A percentile compares a stretch with the other conserved stretches of the same genome.
phyloP scores from a whole-genome alignment of 2,888 invertebrate genomes.

The Lampropteryx suffumata region DNA sequence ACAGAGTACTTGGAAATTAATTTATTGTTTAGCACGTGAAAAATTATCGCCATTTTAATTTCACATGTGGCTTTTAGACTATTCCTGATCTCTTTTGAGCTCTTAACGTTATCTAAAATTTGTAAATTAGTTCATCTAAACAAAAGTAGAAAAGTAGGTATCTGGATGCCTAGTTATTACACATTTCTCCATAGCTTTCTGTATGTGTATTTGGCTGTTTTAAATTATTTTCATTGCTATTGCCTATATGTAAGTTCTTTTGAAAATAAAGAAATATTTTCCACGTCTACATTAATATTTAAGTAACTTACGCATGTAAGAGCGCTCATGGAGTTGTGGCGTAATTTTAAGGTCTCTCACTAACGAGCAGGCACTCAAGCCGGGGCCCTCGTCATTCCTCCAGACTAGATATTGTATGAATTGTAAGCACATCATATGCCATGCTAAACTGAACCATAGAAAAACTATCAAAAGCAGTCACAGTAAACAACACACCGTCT shows the following conservation, averaged over 20 bases:
- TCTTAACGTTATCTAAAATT: not conserved
- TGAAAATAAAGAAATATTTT: conserved; percentile 37
- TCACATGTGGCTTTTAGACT: not conserved
- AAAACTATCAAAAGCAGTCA: conserved; percentile 4
- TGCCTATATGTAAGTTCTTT: no score
- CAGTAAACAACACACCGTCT: not conserved
- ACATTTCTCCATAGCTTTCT: not conserved
- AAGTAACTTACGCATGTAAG: conserved; percentile 64
- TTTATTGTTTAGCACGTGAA: conserved; percentile 26
- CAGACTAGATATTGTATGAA: conserved; percentile 69
- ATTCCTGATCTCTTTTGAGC: not conserved
- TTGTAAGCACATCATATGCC: conserved; percentile 63
- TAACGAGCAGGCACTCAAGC: conserved; percentile 74
- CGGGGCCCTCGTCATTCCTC: conserved; percentile 55
- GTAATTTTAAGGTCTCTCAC: conserved; percentile 72
- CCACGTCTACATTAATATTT: conserved; percentile 42
- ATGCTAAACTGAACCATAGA: conserved; percentile 15
- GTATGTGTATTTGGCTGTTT: not conserved
- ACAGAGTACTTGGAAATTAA: conserved; percentile 44
- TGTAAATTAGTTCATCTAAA: not conserved
- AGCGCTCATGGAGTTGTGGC: conserved; percentile 52
- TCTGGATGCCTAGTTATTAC: no score
- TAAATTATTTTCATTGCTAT: not conserved
- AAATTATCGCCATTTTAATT: conserved; percentile 20
- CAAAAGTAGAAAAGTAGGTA: not conserved